Evolutionary conservation across 2,113 vertebrate species (phyloP), one percentile per base, ranked within the genome.

Genomic region (Lonchura striata): DNA sequence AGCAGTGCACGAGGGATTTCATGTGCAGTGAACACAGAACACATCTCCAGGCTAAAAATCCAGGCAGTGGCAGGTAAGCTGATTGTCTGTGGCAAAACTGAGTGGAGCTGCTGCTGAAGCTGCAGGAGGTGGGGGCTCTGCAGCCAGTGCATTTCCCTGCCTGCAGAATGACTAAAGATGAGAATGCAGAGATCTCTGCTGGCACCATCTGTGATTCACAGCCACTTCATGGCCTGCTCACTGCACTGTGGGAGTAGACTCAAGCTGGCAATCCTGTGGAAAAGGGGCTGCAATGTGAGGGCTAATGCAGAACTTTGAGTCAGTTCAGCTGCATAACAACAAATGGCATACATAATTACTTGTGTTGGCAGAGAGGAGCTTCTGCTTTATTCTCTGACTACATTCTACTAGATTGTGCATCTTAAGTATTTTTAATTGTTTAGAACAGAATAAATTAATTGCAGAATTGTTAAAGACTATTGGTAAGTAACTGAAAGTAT

Each of bases 171-270:
- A 91, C 92, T 96, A 80, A 93, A 92, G 92, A 89, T 68, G 90
- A 92, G 88, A 91, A 80, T 82, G 83, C 84, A 33, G 75, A 57
- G 82, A 92, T 78, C 92, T 95, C 84, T 95, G 79, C 94, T 94
- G 94, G 93, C 71, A 86, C 94, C 93, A 92, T 95, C 94, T 97
- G 95, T 93, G 95, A 85, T 91, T 96, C 94, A 82, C 80, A 94
- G 92, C 91, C 95, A 92, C 92, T 95, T 96, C 86, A 87, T 91
- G 93, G 93, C 54, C 2, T 83, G 83, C 90, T 96, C 11, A 2
- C 54, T 85, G 89, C 82, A 44, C 79, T 75, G 96, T 96, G 88
- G 97, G 95, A 95, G 93, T 94, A 92, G n/a, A 61, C 75, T 90
- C 70, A 89, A 94, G 93, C 90, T 97, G 93, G 91, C 60, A 66